These are phyloP conservation scores for Onychomys torridus DNA, from an alignment of 2,797 vertebrate species.

Conservation along the genomic window DNA sequence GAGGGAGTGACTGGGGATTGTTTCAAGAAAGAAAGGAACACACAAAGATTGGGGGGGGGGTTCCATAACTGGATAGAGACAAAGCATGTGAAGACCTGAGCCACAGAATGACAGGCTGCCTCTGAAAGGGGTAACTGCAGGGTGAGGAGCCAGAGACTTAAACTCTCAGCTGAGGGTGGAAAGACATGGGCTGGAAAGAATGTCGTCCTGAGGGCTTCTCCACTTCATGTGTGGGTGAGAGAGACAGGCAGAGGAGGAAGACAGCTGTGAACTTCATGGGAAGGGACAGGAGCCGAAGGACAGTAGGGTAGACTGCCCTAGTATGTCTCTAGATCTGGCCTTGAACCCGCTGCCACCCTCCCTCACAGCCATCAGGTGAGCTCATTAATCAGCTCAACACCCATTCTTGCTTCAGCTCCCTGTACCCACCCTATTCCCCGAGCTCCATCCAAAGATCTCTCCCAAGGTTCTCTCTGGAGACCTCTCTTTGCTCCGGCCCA, in stretches of 20 bases:
- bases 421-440: too few species aligned
- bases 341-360: background rate
- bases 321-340: background rate
- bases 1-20: background rate
- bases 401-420: background rate
- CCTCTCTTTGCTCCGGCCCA: background rate
- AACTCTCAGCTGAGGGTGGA: background rate
- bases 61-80: background rate
- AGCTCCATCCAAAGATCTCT: background rate
- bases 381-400: background rate
- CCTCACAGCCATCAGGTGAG: rapidly evolving
- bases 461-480: background rate
- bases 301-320: background rate
- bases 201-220: background rate
- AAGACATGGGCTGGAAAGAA: background rate
- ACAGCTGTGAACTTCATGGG: background rate
- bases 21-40: slow-evolving; percentile 35
- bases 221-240: background rate
- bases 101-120: background rate
- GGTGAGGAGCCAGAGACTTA: background rate
- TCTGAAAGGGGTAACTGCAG: background rate
- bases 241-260: background rate
- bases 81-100: background rate
- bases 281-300: background rate
- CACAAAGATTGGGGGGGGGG: background rate